phyloP scores from a whole-genome alignment of 2,797 vertebrate species.

The Danio jaintianensis region DNA sequence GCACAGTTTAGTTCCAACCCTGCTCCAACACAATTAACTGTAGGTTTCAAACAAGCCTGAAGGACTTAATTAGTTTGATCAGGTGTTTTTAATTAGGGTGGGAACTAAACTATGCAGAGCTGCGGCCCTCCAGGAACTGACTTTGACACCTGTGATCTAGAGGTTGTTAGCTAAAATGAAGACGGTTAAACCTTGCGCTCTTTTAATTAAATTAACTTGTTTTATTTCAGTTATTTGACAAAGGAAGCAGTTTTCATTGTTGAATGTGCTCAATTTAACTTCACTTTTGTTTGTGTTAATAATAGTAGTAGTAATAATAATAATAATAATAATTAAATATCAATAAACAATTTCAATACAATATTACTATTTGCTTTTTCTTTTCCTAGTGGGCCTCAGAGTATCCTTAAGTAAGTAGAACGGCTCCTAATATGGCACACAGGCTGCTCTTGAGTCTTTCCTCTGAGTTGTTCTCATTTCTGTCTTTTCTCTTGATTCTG shows the following conservation, averaged over 20 bases:
- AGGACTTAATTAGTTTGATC: no score
- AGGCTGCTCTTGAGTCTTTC: background rate
- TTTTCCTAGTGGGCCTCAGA: constrained; percentile 64
- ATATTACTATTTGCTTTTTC: constrained; percentile 1
- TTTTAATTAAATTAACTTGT: background rate
- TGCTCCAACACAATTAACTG: no score
- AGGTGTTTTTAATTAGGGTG: no score
- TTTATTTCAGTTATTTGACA: background rate
- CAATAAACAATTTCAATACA: background rate
- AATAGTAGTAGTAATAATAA: background rate
- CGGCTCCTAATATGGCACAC: background rate
- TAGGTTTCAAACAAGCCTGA: no score
- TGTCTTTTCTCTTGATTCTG: constrained; percentile 17
- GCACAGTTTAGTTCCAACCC: no score
- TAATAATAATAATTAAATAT: background rate
- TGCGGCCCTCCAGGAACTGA: no score
- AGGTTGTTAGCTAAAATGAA: background rate
- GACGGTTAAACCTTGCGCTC: background rate
- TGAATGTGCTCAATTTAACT: background rate
- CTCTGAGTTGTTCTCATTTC: constrained; percentile 17
- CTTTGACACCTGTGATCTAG: no score
- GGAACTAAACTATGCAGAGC: no score
- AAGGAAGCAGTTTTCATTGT: no score
- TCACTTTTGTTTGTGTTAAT: background rate
- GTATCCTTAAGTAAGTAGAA: constrained; percentile 70